These are phyloP conservation scores for Oenanthe melanoleuca DNA, from an alignment of 2,113 vertebrate species.

Conservation along the genomic window DNA sequence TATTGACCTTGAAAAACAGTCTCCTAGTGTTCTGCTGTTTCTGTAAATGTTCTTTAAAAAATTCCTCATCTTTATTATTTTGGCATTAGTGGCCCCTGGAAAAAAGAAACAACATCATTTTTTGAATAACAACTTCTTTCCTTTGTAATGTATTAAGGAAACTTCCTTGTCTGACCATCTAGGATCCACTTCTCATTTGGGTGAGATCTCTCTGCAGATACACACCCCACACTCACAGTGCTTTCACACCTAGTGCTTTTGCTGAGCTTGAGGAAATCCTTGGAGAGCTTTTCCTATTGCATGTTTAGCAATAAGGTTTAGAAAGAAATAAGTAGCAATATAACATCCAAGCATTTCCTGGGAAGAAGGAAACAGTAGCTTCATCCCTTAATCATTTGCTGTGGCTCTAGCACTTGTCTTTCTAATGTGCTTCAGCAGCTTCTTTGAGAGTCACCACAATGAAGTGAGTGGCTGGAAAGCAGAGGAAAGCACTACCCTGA, in stretches of 20 bases:
- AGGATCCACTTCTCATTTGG: neutral
- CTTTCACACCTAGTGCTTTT: neutral
- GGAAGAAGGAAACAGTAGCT: neutral
- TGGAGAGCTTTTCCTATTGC: neutral
- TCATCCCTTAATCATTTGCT: neutral
- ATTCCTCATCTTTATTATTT: neutral
- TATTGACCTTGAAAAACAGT: neutral
- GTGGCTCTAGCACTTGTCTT: neutral
- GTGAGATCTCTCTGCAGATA: fast-evolving
- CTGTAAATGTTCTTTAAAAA: neutral
- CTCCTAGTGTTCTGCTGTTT: neutral
- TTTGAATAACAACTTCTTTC: neutral
- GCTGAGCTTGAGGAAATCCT: neutral
- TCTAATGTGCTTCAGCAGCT: neutral
- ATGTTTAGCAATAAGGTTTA: neutral
- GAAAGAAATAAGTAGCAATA: neutral
- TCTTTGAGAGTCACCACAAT: neutral
- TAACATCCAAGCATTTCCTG: neutral
- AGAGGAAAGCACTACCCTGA: neutral
- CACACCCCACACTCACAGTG: neutral
- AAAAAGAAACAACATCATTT: neutral
- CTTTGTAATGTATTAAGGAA: neutral
- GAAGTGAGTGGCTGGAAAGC: neutral
- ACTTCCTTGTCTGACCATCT: neutral
- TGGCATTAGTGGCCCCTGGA: neutral